Evolutionary conservation across 2,797 vertebrate species (phyloP).

Genomic region (Alouatta caraya): DNA sequence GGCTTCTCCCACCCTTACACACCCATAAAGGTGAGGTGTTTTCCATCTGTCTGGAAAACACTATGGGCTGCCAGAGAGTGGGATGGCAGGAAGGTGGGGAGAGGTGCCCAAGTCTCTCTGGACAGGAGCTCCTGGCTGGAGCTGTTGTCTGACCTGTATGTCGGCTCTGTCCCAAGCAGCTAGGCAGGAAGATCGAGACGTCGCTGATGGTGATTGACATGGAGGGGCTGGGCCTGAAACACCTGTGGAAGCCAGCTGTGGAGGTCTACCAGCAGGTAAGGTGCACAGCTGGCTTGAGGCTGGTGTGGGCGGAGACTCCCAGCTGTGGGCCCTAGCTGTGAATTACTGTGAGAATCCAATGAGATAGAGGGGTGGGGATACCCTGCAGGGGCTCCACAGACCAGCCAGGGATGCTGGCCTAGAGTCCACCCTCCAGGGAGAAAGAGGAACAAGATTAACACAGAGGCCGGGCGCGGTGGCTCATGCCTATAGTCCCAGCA

Average conservation of each 20-base stretch:
- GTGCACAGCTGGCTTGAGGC: background rate
- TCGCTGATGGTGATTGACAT: slow-evolving; percentile 94
- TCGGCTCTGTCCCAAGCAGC: slow-evolving; percentile 76
- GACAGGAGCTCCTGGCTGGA: background rate
- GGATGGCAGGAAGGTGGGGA: background rate
- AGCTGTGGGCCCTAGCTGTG: background rate
- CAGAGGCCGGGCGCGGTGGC: fast-evolving
- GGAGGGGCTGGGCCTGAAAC: slow-evolving; percentile 93
- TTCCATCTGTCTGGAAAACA: background rate
- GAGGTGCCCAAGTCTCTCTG: background rate
- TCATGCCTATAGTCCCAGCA: too few relatives aligned
- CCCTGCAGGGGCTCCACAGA: background rate
- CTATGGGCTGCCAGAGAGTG: background rate
- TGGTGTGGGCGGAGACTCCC: fast-evolving
- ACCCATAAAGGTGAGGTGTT: background rate
- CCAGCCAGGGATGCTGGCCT: background rate
- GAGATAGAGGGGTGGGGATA: background rate
- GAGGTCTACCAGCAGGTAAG: slow-evolving; percentile 93
- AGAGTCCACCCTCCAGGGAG: background rate
- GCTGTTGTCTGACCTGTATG: background rate
- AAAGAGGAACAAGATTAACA: background rate
- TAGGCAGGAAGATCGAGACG: slow-evolving; percentile 90
- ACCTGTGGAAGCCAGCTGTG: slow-evolving; percentile 95
- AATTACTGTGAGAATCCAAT: too few relatives aligned
- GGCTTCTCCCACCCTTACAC: background rate